Base-by-base conservation (phyloP, 2,113 vertebrate genomes). In the Notiomystis cincta region DNA sequence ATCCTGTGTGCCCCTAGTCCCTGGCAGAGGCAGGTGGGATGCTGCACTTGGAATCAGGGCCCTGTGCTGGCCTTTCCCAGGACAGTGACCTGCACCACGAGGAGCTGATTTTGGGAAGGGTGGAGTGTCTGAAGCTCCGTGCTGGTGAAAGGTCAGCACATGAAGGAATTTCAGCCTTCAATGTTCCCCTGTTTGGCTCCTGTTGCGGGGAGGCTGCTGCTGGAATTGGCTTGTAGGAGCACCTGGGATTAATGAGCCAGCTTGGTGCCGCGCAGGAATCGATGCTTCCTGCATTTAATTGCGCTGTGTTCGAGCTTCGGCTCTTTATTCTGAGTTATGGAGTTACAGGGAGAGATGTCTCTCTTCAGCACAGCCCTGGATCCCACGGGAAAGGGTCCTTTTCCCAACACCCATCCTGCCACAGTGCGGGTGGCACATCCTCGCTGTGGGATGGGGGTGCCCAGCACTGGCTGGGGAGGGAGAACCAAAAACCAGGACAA, bases 161-260 rank as follows among this genome's bases (percentile, higher is more conserved):
- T 0, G 88, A 23, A 95, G 95, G 91, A 94, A 96, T 97, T 77
- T 95, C 95, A 94, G 84, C 96, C 96, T 93, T 71, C 79, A 40
- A 31, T 85, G 30, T 82, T 93, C 94, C 96, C 90, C 81, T 0
- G 2, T 82, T 89, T 56, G 85, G 89, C 97, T 97, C 89, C 65
- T 44, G 57, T 81, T 66, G 95, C 56, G 67, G 91, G 87, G 96
- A 96, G 90, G 87, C 91, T 1, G 1, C 85, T 10, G 81, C 94
- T 95, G 79, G 94, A 92, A 95, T 70, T 90, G 96, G 89, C 97
- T 96, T 31, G 91, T 91, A 44, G 97, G 96, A 98, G 95, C 97
- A 97, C 97, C 97, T 98, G 97, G 97, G 98, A 98, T 98, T 98
- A 98, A 98, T 98, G 98, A 98, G 96, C 45, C 97, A 64, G 97